Evolutionary conservation across 2,888 invertebrate genomes (phyloP).

Genomic region (Elegia similella): DNA sequence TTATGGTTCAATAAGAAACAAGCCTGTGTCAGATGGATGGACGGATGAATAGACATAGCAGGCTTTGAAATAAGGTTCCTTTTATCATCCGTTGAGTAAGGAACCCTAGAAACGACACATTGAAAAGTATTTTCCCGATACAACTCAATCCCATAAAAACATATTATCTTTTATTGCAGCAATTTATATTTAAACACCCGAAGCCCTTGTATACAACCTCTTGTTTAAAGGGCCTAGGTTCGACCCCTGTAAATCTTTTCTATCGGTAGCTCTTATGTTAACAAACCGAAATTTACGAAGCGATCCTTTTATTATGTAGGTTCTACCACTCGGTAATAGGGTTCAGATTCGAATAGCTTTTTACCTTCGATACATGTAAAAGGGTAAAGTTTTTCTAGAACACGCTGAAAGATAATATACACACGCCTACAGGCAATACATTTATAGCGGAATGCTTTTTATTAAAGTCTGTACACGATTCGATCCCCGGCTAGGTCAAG

Average conservation of each 20-base stretch:
- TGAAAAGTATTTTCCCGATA: not conserved
- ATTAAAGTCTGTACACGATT: not conserved
- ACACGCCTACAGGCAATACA: not conserved
- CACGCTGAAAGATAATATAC: not conserved
- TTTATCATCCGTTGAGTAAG: too few species aligned
- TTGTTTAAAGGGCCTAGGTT: slow-evolving; percentile 41
- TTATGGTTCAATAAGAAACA: too few species aligned
- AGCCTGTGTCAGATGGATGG: too few species aligned
- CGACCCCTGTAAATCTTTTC: slow-evolving; percentile 54
- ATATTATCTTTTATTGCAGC: slow-evolving; percentile 31
- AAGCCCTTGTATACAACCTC: slow-evolving; percentile 36
- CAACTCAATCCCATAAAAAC: slow-evolving; percentile 24
- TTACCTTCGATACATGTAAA: not conserved
- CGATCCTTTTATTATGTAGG: slow-evolving; percentile 21
- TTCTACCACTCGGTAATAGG: not conserved
- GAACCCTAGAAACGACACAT: not conserved
- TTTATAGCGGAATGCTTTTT: not conserved
- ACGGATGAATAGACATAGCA: too few species aligned
- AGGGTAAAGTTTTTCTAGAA: not conserved
- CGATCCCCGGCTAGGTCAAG: too few species aligned
- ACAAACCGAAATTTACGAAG: slow-evolving; percentile 37
- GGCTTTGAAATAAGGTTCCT: too few species aligned
- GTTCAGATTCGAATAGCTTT: not conserved
- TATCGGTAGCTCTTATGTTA: slow-evolving; percentile 45
- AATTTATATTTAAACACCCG: slow-evolving; percentile 30